Percentiles rank a stretch among this genome's conserved stretches.
Evolutionary conservation across 2,888 invertebrate species (phyloP).

Genomic region (Amitus sp.): DNA sequence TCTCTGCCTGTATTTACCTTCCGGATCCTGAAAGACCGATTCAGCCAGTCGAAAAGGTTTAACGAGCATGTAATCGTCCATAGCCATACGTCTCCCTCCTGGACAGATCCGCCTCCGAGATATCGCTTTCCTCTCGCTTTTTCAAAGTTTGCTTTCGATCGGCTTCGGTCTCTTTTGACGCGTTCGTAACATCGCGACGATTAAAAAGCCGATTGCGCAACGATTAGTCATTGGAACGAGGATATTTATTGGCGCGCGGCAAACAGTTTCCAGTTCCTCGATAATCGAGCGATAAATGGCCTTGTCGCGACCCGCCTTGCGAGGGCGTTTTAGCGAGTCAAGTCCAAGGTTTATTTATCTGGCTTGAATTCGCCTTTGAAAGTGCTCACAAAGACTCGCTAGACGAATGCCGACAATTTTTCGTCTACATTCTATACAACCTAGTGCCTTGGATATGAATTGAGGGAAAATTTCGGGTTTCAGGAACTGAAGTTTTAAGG

Average conservation of each 20-base stretch:
- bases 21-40: slow-evolving; percentile 19
- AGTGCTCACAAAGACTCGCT: too few species aligned
- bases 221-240: too few species aligned
- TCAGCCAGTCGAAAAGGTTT: slow-evolving; percentile 27
- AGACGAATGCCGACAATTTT: too few species aligned
- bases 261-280: slow-evolving; percentile 6
- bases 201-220: background rate
- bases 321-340: slow-evolving; percentile 39
- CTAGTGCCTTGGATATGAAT: too few species aligned
- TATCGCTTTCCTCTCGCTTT: slow-evolving; percentile 17
- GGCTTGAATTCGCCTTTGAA: slow-evolving; percentile 18
- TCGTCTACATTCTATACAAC: too few species aligned
- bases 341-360: slow-evolving; percentile 47
- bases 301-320: slow-evolving; percentile 29
- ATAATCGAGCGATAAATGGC: slow-evolving; percentile 36
- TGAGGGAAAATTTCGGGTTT: too few species aligned
- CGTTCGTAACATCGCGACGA: background rate
- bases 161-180: slow-evolving; percentile 11
- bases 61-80: slow-evolving; percentile 32
- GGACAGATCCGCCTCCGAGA: slow-evolving; percentile 15
- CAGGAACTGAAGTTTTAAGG: too few species aligned
- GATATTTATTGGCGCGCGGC: too few species aligned
- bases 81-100: slow-evolving; percentile 13
- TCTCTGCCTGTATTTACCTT: slow-evolving; percentile 17
- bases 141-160: slow-evolving; percentile 6